Percentiles rank a stretch among this genome's conserved stretches.
Evolutionary conservation across 2,113 vertebrate genomes (phyloP).

Genomic region (Myotis brandtii): DNA sequence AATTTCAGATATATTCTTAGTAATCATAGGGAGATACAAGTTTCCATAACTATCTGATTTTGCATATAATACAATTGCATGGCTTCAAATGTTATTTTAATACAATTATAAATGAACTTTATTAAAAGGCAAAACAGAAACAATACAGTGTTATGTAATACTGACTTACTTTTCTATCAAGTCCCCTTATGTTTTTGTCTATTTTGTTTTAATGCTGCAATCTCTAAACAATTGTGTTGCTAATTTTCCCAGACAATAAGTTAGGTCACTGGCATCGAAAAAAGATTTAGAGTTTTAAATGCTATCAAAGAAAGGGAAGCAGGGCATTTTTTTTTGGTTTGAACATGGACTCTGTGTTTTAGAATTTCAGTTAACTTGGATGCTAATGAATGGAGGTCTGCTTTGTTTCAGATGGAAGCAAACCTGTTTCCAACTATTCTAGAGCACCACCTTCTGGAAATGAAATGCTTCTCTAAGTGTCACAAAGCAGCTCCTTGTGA

Average conservation of each 20-base stretch:
- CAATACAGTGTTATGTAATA: background rate
- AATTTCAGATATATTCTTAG: background rate
- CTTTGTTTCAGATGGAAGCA: background rate
- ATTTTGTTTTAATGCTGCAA: background rate
- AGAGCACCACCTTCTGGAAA: constrained; percentile 85
- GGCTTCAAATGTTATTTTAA: background rate
- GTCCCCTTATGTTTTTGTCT: background rate
- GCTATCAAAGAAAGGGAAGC: constrained; percentile 23
- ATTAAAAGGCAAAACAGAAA: background rate
- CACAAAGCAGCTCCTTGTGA: background rate
- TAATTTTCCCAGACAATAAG: background rate
- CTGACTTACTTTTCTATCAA: background rate
- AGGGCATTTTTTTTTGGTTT: constrained; percentile 38
- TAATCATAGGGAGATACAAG: background rate
- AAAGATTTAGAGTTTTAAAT: constrained; percentile 21
- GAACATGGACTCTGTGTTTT: background rate
- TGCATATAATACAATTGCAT: background rate
- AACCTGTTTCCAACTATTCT: constrained; percentile 62
- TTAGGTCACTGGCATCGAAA: background rate
- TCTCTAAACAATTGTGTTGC: background rate
- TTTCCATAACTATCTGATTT: background rate
- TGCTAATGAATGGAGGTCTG: background rate
- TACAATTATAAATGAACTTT: background rate
- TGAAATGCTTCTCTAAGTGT: background rate
- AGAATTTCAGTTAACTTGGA: constrained; percentile 44